Evolutionary conservation across 2,888 invertebrate genomes (phyloP).

Genomic region (Harpalus rufipes): DNA sequence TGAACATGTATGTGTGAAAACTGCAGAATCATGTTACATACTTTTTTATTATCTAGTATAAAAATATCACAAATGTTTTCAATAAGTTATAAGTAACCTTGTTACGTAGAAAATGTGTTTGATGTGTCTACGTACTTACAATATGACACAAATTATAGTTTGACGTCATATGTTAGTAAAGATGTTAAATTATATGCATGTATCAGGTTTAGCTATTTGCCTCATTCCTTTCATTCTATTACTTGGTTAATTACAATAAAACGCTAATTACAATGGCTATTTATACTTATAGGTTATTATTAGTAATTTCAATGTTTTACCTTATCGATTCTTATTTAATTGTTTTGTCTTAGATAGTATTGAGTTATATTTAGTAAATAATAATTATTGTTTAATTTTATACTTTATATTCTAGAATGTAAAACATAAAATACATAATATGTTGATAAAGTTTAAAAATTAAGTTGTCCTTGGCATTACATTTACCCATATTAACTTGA

Average conservation of each 20-base stretch:
- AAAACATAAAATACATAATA: too few species aligned
- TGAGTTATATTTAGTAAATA: background rate
- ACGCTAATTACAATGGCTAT: background rate
- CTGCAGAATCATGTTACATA: too few species aligned
- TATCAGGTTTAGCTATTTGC: slow-evolving; percentile 13
- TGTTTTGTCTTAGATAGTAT: background rate
- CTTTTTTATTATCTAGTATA: too few species aligned
- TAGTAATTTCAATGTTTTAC: slow-evolving; percentile 17
- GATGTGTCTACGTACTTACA: background rate
- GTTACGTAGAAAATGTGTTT: slow-evolving; percentile 6
- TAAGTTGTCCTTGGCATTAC: too few species aligned
- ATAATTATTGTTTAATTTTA: too few species aligned
- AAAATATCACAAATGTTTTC: too few species aligned
- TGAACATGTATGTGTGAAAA: too few species aligned
- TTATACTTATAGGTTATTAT: background rate
- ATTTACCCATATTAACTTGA: too few species aligned
- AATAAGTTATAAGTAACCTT: slow-evolving; percentile 14
- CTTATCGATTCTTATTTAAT: background rate
- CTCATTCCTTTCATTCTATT: slow-evolving; percentile 22
- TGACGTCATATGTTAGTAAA: slow-evolving; percentile 22
- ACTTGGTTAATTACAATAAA: background rate
- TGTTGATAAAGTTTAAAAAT: too few species aligned
- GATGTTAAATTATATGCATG: slow-evolving; percentile 2
- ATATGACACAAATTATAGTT: background rate
- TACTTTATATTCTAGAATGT: too few species aligned